phyloP scores from a whole-genome alignment of 2,888 invertebrate species.

The Timandra comae region DNA sequence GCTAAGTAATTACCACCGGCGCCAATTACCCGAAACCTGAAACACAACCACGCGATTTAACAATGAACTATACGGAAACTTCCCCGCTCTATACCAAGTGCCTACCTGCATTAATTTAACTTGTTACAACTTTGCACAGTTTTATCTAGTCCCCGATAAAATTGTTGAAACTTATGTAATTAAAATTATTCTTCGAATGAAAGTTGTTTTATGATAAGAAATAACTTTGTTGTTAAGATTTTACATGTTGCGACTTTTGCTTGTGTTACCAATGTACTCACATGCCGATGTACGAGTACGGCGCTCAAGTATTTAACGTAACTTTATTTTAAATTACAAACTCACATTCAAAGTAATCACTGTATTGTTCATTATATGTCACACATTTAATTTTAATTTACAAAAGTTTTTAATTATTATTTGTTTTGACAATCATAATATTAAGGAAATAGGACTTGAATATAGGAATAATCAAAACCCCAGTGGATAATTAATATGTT shows the following conservation, averaged over 20 bases:
- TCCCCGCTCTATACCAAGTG: constrained; percentile 9
- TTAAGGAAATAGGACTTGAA: too few relatives aligned
- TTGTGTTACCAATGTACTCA: not conserved
- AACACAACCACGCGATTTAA: constrained; percentile 45
- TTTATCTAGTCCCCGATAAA: constrained; percentile 20
- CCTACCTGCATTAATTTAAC: constrained; percentile 25
- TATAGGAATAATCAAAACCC: too few relatives aligned
- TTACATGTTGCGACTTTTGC: constrained; percentile 5
- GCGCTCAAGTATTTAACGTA: too few relatives aligned
- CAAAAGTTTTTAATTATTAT: too few relatives aligned
- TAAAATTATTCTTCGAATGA: constrained; percentile 13
- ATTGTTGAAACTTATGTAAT: constrained; percentile 16
- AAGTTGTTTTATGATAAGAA: constrained; percentile 3
- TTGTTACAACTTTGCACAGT: constrained; percentile 20
- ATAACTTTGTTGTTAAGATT: constrained; percentile 1
- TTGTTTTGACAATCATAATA: too few relatives aligned
- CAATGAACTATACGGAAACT: constrained; percentile 37
- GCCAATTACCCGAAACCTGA: constrained; percentile 35
- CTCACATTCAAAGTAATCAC: too few relatives aligned
- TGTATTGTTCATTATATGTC: too few relatives aligned
- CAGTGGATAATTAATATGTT: too few relatives aligned
- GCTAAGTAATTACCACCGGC: constrained; percentile 40
- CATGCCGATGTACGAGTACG: too few relatives aligned
- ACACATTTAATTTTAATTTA: too few relatives aligned
- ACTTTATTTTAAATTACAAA: too few relatives aligned